Conservation (phyloP, 2,797 vertebrate species). For the Crenuchus spilurus region DNA sequence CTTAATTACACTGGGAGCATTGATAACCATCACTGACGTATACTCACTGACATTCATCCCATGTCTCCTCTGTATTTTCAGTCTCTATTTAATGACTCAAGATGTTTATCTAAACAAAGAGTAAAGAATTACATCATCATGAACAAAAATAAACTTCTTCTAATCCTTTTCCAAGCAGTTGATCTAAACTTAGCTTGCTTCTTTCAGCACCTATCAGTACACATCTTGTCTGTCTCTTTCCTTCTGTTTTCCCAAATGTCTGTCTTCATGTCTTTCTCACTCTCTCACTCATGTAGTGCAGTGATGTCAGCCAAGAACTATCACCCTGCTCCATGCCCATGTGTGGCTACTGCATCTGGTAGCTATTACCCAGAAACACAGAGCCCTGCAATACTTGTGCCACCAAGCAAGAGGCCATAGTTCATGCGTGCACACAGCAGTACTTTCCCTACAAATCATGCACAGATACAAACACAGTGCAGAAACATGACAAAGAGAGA, state of each 20-base stretch:
- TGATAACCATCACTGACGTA: background rate
- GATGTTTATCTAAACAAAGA: background rate
- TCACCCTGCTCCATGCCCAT: conserved; percentile 13
- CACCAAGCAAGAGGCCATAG: conserved; percentile 59
- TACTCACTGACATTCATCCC: background rate
- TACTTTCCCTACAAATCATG: too few species aligned
- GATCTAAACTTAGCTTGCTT: background rate
- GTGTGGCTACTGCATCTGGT: conserved; percentile 70
- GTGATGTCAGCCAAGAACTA: conserved; percentile 50
- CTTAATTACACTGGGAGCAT: too few species aligned
- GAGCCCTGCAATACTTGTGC: conserved; percentile 62
- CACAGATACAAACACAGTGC: too few species aligned
- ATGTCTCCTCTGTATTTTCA: background rate
- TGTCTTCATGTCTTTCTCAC: too few species aligned
- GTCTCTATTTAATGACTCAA: background rate
- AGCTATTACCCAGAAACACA: conserved; percentile 72
- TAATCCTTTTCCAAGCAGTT: background rate
- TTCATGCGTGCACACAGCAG: too few species aligned
- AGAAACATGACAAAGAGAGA: too few species aligned
- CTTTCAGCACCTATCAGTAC: too few species aligned
- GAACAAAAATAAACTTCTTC: background rate
- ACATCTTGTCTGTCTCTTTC: background rate
- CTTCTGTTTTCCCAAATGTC: background rate
- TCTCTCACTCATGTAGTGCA: conserved; percentile 6
- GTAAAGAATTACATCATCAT: background rate